Conservation (phyloP, 2,888 invertebrate genomes). For the Drosophila borborema region DNA sequence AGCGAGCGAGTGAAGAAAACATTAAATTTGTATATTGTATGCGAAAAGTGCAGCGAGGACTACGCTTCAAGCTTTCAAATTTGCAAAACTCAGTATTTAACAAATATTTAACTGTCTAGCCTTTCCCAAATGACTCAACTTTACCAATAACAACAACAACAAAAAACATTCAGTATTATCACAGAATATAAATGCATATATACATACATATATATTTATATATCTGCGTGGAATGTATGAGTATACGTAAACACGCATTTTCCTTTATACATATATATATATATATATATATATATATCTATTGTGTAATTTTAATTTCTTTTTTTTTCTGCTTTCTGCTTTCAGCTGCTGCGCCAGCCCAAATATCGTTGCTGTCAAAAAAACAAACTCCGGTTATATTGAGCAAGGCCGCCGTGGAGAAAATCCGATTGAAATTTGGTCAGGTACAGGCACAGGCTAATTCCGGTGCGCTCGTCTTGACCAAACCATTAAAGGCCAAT, state of each 20-base stretch:
- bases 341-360: constrained; percentile 19
- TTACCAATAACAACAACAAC: neutral
- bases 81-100: neutral
- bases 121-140: constrained; percentile 21
- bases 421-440: constrained; percentile 60
- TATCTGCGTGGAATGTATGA: neutral
- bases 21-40: constrained; percentile 3
- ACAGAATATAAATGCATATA: constrained; percentile 9
- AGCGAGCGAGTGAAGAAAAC: constrained; percentile 10
- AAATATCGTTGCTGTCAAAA: constrained; percentile 54
- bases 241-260: constrained; percentile 3
- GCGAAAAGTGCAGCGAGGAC: constrained; percentile 11
- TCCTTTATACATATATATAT: neutral
- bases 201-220: neutral
- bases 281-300: too few relatives aligned
- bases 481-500: constrained; percentile 30
- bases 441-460: constrained; percentile 59
- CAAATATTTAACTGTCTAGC: neutral
- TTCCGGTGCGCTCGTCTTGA: constrained; percentile 35
- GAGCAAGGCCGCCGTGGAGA: constrained; percentile 68
- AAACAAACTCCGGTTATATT: constrained; percentile 59
- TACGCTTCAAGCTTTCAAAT: constrained; percentile 15
- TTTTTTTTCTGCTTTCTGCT: constrained; percentile 6
- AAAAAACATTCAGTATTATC: constrained; percentile 22
- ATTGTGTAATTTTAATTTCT: neutral